Percentiles rank a stretch among this genome's conserved stretches.
Evolutionary conservation across 2,113 vertebrate genomes (phyloP).

Genomic region (Mystacornis crossleyi): DNA sequence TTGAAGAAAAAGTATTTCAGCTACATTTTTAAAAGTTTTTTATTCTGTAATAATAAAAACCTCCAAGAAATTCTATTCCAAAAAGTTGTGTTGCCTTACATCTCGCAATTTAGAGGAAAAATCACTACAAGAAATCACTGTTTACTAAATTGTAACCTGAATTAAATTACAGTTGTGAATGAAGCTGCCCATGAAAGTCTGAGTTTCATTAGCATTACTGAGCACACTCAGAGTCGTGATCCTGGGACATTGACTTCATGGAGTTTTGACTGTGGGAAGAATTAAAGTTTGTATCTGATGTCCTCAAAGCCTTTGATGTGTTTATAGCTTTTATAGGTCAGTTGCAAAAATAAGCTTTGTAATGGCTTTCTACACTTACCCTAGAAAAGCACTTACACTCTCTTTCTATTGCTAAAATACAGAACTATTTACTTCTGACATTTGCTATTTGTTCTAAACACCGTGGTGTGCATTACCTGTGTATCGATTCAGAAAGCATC

Average conservation of each 20-base stretch:
- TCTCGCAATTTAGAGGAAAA: not conserved
- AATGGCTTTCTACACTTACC: conserved; percentile 27
- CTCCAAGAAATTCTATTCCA: not conserved
- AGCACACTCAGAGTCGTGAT: not conserved
- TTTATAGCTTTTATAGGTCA: conserved; percentile 28
- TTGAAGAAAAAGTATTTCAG: not conserved
- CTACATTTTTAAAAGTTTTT: not conserved
- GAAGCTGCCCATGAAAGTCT: not conserved
- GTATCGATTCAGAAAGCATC: not conserved
- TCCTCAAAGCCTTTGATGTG: conserved; percentile 36
- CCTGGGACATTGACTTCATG: not conserved
- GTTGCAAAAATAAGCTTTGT: conserved; percentile 35
- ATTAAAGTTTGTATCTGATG: conserved; percentile 28
- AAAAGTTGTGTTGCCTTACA: not conserved
- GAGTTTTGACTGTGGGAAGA: not conserved
- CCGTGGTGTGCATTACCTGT: not conserved
- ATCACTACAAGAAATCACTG: not conserved
- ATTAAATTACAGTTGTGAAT: not conserved
- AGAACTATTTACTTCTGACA: conserved; percentile 1
- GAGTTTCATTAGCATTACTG: not conserved
- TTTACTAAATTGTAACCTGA: not conserved
- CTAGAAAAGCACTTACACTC: not conserved
- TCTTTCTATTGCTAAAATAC: not conserved
- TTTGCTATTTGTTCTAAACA: conserved; percentile 20
- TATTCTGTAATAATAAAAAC: not conserved